Percentiles rank a stretch among this genome's conserved stretches.
These are phyloP conservation scores for Drosophila virilis DNA, from an alignment of 1,140 invertebrate genomes.

Conservation along the genomic window DNA sequence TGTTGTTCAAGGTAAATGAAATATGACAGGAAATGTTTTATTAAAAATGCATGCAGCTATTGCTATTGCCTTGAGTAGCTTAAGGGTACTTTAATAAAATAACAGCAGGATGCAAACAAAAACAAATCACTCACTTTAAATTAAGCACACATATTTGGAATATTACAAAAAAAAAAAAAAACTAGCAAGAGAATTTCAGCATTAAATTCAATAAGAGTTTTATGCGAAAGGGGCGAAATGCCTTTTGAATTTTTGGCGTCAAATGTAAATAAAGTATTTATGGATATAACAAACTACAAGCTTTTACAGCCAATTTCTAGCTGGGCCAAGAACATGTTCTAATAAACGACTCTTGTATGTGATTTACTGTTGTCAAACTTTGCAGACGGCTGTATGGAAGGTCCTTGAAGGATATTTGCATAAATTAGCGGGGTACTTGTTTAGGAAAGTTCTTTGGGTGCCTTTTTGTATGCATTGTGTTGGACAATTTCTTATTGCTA, in stretches of 20 bases:
- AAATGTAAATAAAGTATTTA: too few species aligned
- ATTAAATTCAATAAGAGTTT: too few species aligned
- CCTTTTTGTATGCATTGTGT: constrained; percentile 26
- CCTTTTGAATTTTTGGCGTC: too few species aligned
- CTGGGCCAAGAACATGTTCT: not conserved
- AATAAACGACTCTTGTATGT: constrained; percentile 38
- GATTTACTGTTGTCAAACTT: constrained; percentile 66
- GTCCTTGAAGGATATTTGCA: constrained; percentile 57
- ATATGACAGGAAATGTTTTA: not conserved
- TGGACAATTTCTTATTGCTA: constrained; percentile 17
- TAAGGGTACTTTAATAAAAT: not conserved
- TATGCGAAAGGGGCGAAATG: too few species aligned
- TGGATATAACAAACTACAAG: not conserved
- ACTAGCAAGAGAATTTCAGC: too few species aligned
- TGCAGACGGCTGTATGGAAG: constrained; percentile 51
- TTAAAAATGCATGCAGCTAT: constrained; percentile 17
- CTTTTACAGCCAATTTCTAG: not conserved
- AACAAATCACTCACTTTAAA: too few species aligned
- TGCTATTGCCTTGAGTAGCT: constrained; percentile 1
- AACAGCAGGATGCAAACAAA: too few species aligned
- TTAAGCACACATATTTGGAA: too few species aligned
- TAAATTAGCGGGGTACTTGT: constrained; percentile 64
- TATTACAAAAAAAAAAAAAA: too few species aligned
- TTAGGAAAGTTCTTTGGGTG: constrained; percentile 35
- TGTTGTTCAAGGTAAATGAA: not conserved